These are phyloP conservation scores for Epizoanthus rinbou DNA, from an alignment of 92 coral and sea anemone genomes.

Conservation along the genomic window DNA sequence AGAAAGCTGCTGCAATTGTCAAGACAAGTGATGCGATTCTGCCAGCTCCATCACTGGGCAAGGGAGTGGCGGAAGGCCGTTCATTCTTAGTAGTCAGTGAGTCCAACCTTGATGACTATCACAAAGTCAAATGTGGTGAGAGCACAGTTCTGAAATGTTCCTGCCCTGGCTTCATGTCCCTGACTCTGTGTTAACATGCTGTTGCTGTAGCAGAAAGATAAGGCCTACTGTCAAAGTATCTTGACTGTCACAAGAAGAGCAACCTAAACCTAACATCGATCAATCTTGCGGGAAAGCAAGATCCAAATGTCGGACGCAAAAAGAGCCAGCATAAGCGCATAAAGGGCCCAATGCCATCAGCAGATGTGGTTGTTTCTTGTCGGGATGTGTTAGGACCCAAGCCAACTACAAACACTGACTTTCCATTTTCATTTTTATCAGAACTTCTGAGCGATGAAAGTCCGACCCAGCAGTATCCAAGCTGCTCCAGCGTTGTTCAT, in stretches of 20 bases:
- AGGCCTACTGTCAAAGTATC: conserved; percentile 44
- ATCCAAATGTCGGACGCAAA: conserved; percentile 56
- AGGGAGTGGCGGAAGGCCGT: conserved; percentile 29
- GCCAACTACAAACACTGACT: background rate
- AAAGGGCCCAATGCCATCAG: conserved; percentile 56
- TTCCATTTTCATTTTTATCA: conserved; percentile 6
- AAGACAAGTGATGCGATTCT: conserved; percentile 47
- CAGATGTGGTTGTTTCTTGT: conserved; percentile 51
- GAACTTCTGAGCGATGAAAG: conserved; percentile 2
- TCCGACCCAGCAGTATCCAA: too few species aligned
- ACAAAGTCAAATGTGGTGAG: conserved; percentile 55
- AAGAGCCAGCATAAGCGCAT: conserved; percentile 55
- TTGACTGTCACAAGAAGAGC: conserved; percentile 34
- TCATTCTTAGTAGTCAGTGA: conserved; percentile 61
- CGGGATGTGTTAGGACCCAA: conserved; percentile 44
- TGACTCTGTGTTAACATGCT: conserved; percentile 56
- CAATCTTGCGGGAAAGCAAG: conserved; percentile 58
- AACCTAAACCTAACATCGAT: conserved; percentile 52
- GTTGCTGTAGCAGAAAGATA: conserved; percentile 62
- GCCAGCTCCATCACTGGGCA: conserved; percentile 49
- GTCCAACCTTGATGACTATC: conserved; percentile 41
- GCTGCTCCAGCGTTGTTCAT: too few species aligned
- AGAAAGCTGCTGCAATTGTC: conserved; percentile 53
- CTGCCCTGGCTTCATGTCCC: conserved; percentile 64
- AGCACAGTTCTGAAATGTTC: conserved; percentile 50